phyloP scores from a whole-genome alignment of 2,797 vertebrate genomes.

The Lithobates pipiens region DNA sequence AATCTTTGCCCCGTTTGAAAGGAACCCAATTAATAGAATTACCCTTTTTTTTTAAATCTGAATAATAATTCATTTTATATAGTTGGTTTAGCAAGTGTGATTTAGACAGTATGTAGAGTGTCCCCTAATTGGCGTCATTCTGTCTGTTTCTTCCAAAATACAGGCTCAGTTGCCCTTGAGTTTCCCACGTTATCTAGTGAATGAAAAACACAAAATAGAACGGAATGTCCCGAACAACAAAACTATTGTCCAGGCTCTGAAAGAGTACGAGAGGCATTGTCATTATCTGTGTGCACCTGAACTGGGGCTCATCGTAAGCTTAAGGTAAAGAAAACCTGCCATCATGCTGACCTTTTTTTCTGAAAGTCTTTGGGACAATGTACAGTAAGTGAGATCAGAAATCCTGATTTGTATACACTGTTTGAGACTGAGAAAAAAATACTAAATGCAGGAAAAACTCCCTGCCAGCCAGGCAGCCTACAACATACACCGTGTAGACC shows the following conservation, averaged over 20 bases:
- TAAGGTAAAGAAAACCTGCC: not conserved
- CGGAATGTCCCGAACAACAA: not conserved
- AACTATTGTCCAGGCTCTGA: not conserved
- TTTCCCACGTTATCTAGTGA: not conserved
- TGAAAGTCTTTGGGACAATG: too few species aligned
- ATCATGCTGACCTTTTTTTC: not conserved
- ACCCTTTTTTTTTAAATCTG: not conserved
- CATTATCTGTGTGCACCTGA: not conserved
- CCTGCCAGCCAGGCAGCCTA: too few species aligned
- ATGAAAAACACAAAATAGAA: not conserved
- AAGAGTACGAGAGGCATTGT: not conserved
- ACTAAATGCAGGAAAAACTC: too few species aligned
- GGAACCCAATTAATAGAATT: not conserved
- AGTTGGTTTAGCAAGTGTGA: not conserved
- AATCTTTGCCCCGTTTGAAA: not conserved
- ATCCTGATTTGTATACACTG: too few species aligned
- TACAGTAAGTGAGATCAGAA: too few species aligned
- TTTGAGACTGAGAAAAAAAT: too few species aligned
- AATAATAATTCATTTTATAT: not conserved
- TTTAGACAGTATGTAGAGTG: not conserved
- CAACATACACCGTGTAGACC: too few species aligned
- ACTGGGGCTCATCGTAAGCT: not conserved
- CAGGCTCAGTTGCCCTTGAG: not conserved
- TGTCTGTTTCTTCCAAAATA: not conserved
- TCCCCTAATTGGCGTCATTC: conserved; percentile 5